phyloP scores from a whole-genome alignment of 2,113 vertebrate species.

The Phyllopteryx taeniolatus region DNA sequence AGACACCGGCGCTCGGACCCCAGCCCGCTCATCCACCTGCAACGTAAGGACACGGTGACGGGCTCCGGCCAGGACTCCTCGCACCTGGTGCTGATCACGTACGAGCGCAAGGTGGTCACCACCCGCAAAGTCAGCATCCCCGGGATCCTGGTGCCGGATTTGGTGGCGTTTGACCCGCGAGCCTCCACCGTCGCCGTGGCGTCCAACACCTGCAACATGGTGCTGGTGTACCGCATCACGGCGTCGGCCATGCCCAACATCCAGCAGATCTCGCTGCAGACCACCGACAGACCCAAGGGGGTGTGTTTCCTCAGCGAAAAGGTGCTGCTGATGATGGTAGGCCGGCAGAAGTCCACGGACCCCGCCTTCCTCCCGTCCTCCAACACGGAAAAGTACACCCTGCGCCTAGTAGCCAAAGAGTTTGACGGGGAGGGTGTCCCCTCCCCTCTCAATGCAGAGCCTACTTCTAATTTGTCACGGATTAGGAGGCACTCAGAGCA shows the following conservation, averaged over 20 bases:
- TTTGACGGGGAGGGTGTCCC: slow-evolving; percentile 66
- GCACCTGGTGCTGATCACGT: slow-evolving; percentile 87
- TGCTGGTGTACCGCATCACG: slow-evolving; percentile 85
- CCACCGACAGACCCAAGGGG: slow-evolving; percentile 88
- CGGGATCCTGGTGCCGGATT: slow-evolving; percentile 91
- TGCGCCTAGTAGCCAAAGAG: slow-evolving; percentile 79
- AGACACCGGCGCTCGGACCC: slow-evolving; percentile 75
- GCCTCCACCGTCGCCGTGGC: slow-evolving; percentile 84
- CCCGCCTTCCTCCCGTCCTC: slow-evolving; percentile 87
- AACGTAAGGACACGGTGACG: slow-evolving; percentile 78
- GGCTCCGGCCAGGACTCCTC: slow-evolving; percentile 89
- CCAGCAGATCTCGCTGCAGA: slow-evolving; percentile 87
- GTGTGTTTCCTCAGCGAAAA: slow-evolving; percentile 86
- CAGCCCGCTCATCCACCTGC: slow-evolving; percentile 81
- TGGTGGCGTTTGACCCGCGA: slow-evolving; percentile 82
- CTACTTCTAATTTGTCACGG: slow-evolving; percentile 55
- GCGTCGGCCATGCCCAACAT: slow-evolving; percentile 81
- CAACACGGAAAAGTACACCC: slow-evolving; percentile 84
- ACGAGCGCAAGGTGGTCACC: slow-evolving; percentile 82
- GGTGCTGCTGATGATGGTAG: slow-evolving; percentile 85
- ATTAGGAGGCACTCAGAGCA: slow-evolving; percentile 78
- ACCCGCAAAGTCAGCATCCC: slow-evolving; percentile 87
- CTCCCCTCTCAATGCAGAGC: slow-evolving; percentile 41
- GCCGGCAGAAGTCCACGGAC: slow-evolving; percentile 83
- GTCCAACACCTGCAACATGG: slow-evolving; percentile 84